These are phyloP conservation scores for Atlantisia rogersi DNA, from an alignment of 2,113 vertebrate species.

Conservation along the genomic window DNA sequence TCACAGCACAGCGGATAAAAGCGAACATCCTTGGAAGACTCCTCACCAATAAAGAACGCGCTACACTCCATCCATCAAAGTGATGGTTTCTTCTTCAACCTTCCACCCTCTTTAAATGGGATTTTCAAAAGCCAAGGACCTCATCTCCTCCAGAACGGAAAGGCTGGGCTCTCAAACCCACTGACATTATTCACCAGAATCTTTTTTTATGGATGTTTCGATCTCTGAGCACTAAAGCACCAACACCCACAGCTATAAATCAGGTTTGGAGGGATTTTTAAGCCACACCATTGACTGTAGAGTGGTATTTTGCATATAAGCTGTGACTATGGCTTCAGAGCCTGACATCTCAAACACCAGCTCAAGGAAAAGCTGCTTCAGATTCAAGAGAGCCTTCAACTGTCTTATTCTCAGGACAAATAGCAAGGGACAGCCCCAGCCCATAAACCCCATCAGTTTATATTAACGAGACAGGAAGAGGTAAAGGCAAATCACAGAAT, in stretches of 20 bases:
- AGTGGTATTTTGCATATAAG: background rate
- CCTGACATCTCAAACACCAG: background rate
- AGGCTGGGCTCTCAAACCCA: background rate
- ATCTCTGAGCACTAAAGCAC: background rate
- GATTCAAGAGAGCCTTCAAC: background rate
- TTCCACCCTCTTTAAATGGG: background rate
- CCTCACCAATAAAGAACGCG: background rate
- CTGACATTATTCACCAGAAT: fast-evolving
- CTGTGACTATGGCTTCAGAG: background rate
- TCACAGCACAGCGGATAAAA: background rate
- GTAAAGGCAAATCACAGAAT: background rate
- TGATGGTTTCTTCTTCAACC: background rate
- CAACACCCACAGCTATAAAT: background rate
- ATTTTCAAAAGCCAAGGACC: background rate
- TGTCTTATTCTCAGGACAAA: background rate
- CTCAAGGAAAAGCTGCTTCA: background rate
- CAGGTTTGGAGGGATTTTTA: background rate
- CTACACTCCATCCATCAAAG: background rate
- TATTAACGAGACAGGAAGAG: background rate
- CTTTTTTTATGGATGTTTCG: background rate
- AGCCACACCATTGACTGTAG: background rate
- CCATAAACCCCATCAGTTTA: background rate
- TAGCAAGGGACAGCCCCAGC: background rate
- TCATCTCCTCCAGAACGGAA: fast-evolving
- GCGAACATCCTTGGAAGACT: background rate